Conservation (phyloP, 2,888 invertebrate species). For the Drosophila pullipes region DNA sequence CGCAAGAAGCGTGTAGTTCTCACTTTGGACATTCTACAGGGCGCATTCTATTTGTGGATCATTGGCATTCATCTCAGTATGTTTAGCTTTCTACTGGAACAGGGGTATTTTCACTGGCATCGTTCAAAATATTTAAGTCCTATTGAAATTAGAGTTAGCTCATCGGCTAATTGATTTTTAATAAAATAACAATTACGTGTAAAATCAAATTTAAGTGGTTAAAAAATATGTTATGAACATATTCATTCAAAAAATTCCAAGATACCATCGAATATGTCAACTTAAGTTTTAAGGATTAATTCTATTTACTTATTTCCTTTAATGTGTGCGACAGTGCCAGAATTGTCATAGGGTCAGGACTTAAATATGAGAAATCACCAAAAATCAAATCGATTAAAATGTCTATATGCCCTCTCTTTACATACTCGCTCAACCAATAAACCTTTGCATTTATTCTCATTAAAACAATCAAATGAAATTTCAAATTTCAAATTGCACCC, state of each 20-base stretch:
- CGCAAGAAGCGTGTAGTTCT: constrained; percentile 69
- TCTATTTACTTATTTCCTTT: too few relatives aligned
- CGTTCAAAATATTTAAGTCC: not conserved
- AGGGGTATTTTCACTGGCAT: constrained; percentile 19
- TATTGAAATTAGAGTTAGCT: not conserved
- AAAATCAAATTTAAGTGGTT: not conserved
- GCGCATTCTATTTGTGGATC: constrained; percentile 83
- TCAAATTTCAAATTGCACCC: constrained; percentile 10
- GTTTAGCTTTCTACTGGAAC: constrained; percentile 61
- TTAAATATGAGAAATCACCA: too few relatives aligned
- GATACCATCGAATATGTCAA: not conserved
- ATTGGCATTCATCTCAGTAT: constrained; percentile 71
- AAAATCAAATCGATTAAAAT: too few relatives aligned
- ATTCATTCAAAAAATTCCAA: not conserved
- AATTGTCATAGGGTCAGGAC: too few relatives aligned
- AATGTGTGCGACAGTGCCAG: too few relatives aligned
- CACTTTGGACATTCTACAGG: constrained; percentile 79
- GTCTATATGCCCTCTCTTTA: not conserved
- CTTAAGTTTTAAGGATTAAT: not conserved
- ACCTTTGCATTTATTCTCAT: constrained; percentile 12
- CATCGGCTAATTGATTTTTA: not conserved
- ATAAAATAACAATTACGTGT: not conserved
- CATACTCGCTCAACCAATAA: too few relatives aligned
- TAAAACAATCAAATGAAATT: constrained; percentile 19
- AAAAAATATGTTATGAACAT: not conserved